Evolutionary conservation across 2,113 vertebrate species (phyloP).

Genomic region (Notarius lentiginosus): DNA sequence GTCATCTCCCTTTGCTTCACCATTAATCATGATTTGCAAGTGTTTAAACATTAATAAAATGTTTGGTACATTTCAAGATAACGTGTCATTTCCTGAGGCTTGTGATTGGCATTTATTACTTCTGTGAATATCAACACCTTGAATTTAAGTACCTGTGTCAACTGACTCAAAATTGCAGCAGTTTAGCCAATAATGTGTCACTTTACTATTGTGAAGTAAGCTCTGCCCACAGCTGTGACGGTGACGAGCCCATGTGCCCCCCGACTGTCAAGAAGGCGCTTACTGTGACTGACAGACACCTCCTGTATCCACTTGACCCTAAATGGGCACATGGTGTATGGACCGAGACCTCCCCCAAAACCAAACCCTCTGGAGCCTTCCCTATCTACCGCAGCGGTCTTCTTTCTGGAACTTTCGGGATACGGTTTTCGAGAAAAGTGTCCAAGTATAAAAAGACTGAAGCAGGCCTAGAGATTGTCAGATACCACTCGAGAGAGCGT

Average conservation of each 20-base stretch:
- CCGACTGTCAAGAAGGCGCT: slow-evolving; percentile 61
- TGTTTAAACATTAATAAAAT: not conserved
- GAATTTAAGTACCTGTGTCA: not conserved
- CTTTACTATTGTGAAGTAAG: slow-evolving; percentile 54
- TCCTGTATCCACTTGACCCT: slow-evolving; percentile 72
- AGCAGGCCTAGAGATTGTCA: slow-evolving; percentile 42
- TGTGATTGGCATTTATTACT: slow-evolving; percentile 33
- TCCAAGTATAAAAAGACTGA: slow-evolving; percentile 71
- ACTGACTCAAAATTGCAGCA: not conserved
- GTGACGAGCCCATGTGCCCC: slow-evolving; percentile 45
- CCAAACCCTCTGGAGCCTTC: slow-evolving; percentile 41
- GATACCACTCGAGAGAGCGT: slow-evolving; percentile 50
- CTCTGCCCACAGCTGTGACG: slow-evolving; percentile 61
- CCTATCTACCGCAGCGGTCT: slow-evolving; percentile 49
- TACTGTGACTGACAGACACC: slow-evolving; percentile 72
- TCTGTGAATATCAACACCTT: slow-evolving; percentile 14
- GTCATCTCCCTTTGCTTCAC: not conserved
- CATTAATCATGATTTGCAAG: not conserved
- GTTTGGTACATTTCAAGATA: slow-evolving; percentile 30
- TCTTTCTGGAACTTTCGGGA: slow-evolving; percentile 76
- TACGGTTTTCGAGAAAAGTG: slow-evolving; percentile 68
- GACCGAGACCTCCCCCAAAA: slow-evolving; percentile 44
- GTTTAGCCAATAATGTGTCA: slow-evolving; percentile 11
- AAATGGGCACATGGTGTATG: slow-evolving; percentile 71
- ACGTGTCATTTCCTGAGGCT: slow-evolving; percentile 27